Evolutionary conservation across 2,888 invertebrate genomes (phyloP), one percentile per base, ranked within the genome.

Genomic region (Drosophila prolongata): DNA sequence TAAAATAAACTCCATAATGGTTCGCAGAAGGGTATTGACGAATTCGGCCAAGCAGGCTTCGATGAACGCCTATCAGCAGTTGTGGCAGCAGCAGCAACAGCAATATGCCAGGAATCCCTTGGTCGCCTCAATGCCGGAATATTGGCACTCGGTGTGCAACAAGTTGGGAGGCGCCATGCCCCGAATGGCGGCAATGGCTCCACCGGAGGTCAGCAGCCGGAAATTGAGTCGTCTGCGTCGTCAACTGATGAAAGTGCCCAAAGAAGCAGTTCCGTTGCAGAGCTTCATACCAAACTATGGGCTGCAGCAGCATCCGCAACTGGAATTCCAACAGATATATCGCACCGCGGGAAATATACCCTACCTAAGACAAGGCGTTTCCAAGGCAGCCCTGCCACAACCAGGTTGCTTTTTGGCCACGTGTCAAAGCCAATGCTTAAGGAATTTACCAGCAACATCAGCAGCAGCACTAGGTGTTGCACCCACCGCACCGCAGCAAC

Each of bases 131-230:
- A 35, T 53, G 53, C 56, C 60, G 4, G 59, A 73, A 8, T 75
- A 66, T 27, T 70, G 61, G 69, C 40, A 44, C 3, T 42, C 27
- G 3, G 43, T 77, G 50, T 70, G 77, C 62, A 71, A 66, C 43
- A 67, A 60, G 27, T n/a, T 70, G 38, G 49, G 44, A 6, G 73
- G 79, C 13, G 49, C 75, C 14, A 10, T 69, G 56, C 68, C 80
- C 0, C 69, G 75, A 1, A 44, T 68, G 47, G 49, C 77, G 1
- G 10, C 35, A 9, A 13, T 65, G 14, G 24, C 44, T 1, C 47
- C 58, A n/a, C 78, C 72, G n/a, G 70, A 72, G 13, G 10, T 27
- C 2, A 59, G 75, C 49, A 76, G 74, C 27, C 75, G 64, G n/a
- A 57, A 50, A 6, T 16, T 76, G 19, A 69, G 44, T 34, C 78